Conservation (phyloP, 2,113 vertebrate genomes). For the Pelodiscus sinensis region DNA sequence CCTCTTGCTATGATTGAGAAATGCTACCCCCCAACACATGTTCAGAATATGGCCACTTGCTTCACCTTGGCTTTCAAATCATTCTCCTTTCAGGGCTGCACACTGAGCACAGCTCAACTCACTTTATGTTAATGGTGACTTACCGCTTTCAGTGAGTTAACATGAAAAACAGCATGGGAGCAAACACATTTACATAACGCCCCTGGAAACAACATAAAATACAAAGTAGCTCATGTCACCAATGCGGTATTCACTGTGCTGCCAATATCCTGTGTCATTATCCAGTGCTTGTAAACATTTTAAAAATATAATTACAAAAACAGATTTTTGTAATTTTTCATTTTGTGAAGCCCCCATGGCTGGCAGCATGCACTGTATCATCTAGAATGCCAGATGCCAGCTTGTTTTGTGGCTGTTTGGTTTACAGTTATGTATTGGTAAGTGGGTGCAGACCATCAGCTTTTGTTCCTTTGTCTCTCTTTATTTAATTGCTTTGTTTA, state of each 20-base stretch:
- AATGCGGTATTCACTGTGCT: neutral
- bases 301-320: neutral
- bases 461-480: constrained; percentile 9
- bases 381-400: neutral
- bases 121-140: neutral
- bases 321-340: neutral
- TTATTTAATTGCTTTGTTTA: neutral
- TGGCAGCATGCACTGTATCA: neutral
- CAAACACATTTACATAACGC: constrained; percentile 11
- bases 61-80: constrained; percentile 38
- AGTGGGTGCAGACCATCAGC: neutral
- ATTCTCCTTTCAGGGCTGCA: constrained; percentile 25
- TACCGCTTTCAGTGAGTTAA: constrained; percentile 50
- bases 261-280: constrained; percentile 28
- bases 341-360: neutral
- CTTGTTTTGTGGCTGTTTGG: constrained; percentile 22
- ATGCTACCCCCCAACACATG: neutral
- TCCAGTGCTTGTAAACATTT: constrained; percentile 30
- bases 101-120: constrained; percentile 57
- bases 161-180: constrained; percentile 45
- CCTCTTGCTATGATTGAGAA: neutral
- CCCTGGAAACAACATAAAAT: constrained; percentile 49
- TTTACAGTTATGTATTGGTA: constrained; percentile 3
- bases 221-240: constrained; percentile 19
- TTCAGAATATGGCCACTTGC: constrained; percentile 24